Percentiles rank a stretch among this genome's conserved stretches.
Evolutionary conservation across 2,113 vertebrate species (phyloP).

Genomic region (Motacilla tschutschensis): DNA sequence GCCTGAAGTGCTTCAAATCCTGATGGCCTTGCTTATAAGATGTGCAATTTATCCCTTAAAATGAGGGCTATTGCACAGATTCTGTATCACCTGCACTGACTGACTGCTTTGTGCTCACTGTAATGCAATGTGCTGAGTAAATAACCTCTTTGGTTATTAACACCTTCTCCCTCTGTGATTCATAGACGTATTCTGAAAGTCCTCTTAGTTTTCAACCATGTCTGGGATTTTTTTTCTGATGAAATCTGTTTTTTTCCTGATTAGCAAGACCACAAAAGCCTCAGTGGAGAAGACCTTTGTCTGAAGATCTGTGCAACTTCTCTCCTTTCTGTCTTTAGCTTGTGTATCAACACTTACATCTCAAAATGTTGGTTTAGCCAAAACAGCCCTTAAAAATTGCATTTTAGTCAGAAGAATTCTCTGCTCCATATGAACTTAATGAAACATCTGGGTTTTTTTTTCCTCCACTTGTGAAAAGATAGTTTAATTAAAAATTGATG

Average conservation of each 20-base stretch:
- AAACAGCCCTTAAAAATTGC: background rate
- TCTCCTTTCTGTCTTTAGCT: background rate
- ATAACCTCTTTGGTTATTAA: background rate
- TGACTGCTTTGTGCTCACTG: background rate
- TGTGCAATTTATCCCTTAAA: background rate
- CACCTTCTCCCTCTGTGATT: background rate
- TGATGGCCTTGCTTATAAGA: background rate
- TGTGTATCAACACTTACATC: background rate
- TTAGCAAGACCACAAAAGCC: slow-evolving; percentile 3
- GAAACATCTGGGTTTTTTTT: background rate
- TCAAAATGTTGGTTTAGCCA: background rate
- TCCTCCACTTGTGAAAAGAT: background rate
- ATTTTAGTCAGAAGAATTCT: background rate
- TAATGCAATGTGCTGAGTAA: background rate
- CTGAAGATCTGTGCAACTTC: background rate
- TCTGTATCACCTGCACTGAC: background rate
- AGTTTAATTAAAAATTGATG: background rate
- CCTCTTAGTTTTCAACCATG: background rate
- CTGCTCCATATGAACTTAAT: background rate
- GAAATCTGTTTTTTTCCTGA: slow-evolving; percentile 18
- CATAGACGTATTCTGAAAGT: background rate
- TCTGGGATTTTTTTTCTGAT: background rate
- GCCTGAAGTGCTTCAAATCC: background rate
- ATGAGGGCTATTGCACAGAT: background rate
- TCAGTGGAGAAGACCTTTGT: background rate